Conservation (phyloP, 2,113 vertebrate genomes). For the Arothron firmamentum region DNA sequence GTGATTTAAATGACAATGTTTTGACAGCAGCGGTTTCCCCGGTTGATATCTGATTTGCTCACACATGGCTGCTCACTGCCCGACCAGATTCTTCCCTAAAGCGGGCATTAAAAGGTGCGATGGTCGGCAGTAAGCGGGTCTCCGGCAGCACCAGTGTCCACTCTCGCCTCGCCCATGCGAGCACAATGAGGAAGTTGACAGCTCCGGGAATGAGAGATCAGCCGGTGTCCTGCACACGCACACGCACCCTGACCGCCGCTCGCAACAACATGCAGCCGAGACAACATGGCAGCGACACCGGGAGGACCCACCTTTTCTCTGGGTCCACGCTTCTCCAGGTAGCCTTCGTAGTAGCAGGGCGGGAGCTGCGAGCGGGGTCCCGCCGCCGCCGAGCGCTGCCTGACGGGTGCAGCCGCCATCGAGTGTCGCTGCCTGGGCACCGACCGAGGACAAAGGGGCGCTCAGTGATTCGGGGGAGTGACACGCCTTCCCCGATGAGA, state of each 20-base stretch:
- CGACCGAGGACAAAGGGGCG: constrained; percentile 75
- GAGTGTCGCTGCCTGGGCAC: constrained; percentile 68
- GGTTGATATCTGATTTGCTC: not conserved
- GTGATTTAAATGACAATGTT: constrained; percentile 7
- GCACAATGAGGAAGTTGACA: constrained; percentile 68
- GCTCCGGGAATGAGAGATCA: constrained; percentile 45
- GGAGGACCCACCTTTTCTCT: constrained; percentile 73
- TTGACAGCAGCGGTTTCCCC: constrained; percentile 21
- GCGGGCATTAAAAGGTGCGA: not conserved
- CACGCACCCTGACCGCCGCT: constrained; percentile 10
- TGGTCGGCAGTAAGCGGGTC: constrained; percentile 2
- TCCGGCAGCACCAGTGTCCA: not conserved
- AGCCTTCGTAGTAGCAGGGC: constrained; percentile 82
- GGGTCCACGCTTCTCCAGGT: constrained; percentile 79
- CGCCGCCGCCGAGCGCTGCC: constrained; percentile 70
- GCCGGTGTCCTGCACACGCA: constrained; percentile 26
- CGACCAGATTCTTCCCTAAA: too few species aligned
- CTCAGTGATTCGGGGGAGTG: constrained; percentile 58
- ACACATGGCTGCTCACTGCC: too few species aligned
- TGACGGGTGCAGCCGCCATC: constrained; percentile 78
- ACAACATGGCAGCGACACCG: constrained; percentile 36
- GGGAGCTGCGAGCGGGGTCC: constrained; percentile 67
- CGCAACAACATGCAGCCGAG: not conserved
- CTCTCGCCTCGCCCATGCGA: constrained; percentile 61
- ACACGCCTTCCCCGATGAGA: constrained; percentile 73